Conservation (phyloP, 1,140 invertebrate genomes). For the Temnothorax nylanderi region DNA sequence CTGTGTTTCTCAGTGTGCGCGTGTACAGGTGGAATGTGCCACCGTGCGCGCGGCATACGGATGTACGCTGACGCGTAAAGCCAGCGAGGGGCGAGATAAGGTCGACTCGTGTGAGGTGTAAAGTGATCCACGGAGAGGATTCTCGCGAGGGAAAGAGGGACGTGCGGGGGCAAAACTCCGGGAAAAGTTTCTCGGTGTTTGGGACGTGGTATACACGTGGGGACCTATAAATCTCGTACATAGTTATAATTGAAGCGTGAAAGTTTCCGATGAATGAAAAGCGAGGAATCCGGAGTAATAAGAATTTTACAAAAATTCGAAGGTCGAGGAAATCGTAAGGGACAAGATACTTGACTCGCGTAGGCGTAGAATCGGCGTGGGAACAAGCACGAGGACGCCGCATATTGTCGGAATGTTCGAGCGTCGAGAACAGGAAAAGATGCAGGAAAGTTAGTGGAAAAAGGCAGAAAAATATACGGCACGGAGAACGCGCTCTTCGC, state of each 20-base stretch:
- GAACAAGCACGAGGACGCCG: not conserved
- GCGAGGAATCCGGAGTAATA: not conserved
- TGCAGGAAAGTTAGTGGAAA: not conserved
- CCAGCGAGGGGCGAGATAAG: conserved; percentile 45
- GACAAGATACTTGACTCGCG: not conserved
- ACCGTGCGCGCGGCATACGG: conserved; percentile 42
- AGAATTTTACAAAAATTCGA: not conserved
- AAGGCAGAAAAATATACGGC: not conserved
- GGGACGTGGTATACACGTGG: not conserved
- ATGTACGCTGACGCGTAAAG: conserved; percentile 45
- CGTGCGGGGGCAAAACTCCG: not conserved
- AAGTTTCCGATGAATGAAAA: not conserved
- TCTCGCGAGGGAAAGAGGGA: not conserved
- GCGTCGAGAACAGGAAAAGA: not conserved
- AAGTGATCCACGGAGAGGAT: conserved; percentile 25
- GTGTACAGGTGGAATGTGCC: conserved; percentile 55
- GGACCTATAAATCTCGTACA: not conserved
- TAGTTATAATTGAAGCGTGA: not conserved
- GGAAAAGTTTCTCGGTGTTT: not conserved
- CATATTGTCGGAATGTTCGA: conserved; percentile 1
- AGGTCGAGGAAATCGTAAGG: not conserved
- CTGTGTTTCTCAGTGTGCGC: not conserved
- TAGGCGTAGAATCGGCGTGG: conserved; percentile 6
- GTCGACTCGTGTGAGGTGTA: conserved; percentile 34
- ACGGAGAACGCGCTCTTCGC: not conserved